Evolutionary conservation across 2,797 vertebrate genomes (phyloP).

Genomic region (Hybognathus amarus): DNA sequence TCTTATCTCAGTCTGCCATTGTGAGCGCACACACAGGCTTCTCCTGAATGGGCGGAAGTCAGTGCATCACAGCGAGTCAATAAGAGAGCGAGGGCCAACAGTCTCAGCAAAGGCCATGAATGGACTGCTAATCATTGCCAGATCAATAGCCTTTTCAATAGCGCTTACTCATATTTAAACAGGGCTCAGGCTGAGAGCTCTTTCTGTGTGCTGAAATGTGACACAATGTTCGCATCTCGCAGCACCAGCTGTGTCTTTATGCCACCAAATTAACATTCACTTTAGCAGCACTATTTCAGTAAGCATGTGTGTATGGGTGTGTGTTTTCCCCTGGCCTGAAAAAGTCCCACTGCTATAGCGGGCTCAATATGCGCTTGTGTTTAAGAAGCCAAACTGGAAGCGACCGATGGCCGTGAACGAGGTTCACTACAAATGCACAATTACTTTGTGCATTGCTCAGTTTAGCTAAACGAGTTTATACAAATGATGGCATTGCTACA

Average conservation of each 20-base stretch:
- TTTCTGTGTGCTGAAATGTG: constrained; percentile 43
- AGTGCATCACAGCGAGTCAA: constrained; percentile 24
- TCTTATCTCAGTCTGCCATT: constrained; percentile 22
- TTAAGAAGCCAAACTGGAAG: background rate
- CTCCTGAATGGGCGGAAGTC: constrained; percentile 43
- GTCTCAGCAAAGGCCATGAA: constrained; percentile 48
- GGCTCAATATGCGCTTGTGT: constrained; percentile 19
- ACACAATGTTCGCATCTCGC: constrained; percentile 53
- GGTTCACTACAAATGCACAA: background rate
- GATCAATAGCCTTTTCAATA: constrained; percentile 67
- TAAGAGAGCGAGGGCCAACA: constrained; percentile 40
- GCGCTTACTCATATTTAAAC: constrained; percentile 66
- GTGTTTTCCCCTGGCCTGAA: background rate
- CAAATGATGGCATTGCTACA: background rate
- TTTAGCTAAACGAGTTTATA: background rate
- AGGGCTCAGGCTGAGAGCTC: constrained; percentile 36
- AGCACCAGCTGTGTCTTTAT: constrained; percentile 64
- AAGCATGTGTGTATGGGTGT: constrained; percentile 7
- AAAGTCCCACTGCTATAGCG: constrained; percentile 6
- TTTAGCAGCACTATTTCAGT: constrained; percentile 69
- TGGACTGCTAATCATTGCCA: constrained; percentile 58
- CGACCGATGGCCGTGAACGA: background rate
- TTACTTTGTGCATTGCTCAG: background rate
- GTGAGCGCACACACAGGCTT: constrained; percentile 19
- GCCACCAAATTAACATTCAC: constrained; percentile 72